phyloP scores from a whole-genome alignment of 2,797 vertebrate species.

The Ctenochaetus hawaiiensis region DNA sequence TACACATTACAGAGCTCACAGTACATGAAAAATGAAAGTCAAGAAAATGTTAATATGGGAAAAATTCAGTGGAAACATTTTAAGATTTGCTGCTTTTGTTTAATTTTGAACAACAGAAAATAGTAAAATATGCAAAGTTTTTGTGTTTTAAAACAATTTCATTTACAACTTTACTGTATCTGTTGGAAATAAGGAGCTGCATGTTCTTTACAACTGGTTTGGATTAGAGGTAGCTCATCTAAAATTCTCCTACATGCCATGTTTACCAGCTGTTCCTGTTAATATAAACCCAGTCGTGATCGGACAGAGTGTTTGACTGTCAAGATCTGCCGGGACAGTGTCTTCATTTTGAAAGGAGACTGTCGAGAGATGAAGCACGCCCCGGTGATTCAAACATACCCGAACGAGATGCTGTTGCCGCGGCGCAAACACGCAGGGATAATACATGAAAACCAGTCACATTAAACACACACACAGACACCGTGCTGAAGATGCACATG shows the following conservation, averaged over 20 bases:
- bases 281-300: background rate
- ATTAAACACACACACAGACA: slow-evolving; percentile 38
- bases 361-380: slow-evolving; percentile 25
- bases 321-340: slow-evolving; percentile 12
- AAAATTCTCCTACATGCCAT: background rate
- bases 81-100: background rate
- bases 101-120: slow-evolving; percentile 9
- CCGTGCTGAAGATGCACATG: slow-evolving; percentile 27
- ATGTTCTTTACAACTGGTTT: background rate
- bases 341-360: slow-evolving; percentile 28
- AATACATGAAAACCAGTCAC: slow-evolving; percentile 25
- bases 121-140: background rate
- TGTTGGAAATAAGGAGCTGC: background rate
- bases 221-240: slow-evolving; percentile 1
- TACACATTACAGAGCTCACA: background rate
- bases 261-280: slow-evolving; percentile 10
- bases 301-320: slow-evolving; percentile 24
- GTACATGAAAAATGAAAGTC: background rate
- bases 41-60: background rate
- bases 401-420: slow-evolving; percentile 21
- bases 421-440: slow-evolving; percentile 14
- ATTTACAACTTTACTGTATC: background rate
- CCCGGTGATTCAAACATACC: slow-evolving; percentile 19
- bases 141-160: background rate
- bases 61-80: background rate